Percentiles rank a stretch among this genome's conserved stretches.
Evolutionary conservation across 2,888 invertebrate genomes (phyloP).

Genomic region (Acronicta leporina): DNA sequence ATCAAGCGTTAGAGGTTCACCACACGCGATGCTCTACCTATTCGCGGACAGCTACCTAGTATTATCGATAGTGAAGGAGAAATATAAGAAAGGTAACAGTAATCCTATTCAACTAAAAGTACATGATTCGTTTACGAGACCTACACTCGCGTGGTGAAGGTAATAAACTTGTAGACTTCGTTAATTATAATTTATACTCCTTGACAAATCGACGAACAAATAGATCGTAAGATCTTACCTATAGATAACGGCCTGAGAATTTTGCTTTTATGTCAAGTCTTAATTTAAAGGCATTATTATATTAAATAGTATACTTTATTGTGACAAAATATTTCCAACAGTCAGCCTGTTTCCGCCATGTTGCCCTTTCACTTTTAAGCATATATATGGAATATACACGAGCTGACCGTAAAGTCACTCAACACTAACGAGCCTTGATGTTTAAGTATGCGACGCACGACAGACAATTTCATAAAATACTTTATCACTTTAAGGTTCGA

Average conservation of each 20-base stretch:
- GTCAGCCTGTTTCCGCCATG: constrained; percentile 17
- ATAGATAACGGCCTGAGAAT: neutral
- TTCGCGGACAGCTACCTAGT: constrained; percentile 59
- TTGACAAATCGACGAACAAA: constrained; percentile 34
- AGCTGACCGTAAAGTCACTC: constrained; percentile 55
- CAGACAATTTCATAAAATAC: constrained; percentile 59
- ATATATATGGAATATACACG: constrained; percentile 47
- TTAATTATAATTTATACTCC: constrained; percentile 48
- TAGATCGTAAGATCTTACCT: constrained; percentile 21
- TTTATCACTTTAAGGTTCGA: constrained; percentile 34
- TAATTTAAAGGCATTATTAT: no score
- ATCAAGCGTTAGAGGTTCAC: constrained; percentile 76
- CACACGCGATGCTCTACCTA: constrained; percentile 76
- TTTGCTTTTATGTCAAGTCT: no score
- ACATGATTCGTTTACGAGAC: constrained; percentile 27
- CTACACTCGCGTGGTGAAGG: constrained; percentile 35
- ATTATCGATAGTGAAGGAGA: constrained; percentile 62
- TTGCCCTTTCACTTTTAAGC: constrained; percentile 37
- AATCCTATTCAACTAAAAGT: constrained; percentile 51
- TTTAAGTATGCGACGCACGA: constrained; percentile 49
- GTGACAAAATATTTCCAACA: constrained; percentile 22
- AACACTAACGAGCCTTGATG: constrained; percentile 59
- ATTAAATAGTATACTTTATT: neutral
- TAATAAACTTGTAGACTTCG: constrained; percentile 34
- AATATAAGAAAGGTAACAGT: constrained; percentile 45